Conservation (phyloP, 23 tunicate genomes). For the Trididemnum nubilum region DNA sequence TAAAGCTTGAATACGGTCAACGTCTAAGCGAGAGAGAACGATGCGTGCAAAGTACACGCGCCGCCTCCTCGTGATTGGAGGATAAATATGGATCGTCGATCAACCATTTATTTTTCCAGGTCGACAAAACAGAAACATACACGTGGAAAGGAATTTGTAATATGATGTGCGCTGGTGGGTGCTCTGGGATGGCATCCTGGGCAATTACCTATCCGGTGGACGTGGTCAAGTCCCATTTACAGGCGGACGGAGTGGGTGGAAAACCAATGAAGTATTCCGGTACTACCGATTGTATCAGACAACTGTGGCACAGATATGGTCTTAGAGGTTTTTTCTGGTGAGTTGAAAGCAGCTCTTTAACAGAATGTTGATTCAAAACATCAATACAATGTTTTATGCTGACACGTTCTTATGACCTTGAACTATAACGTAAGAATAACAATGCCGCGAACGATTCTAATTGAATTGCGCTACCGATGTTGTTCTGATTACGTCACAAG, state of each 20-base stretch:
- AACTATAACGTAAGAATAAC: too few relatives aligned
- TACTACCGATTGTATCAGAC: conserved; percentile 48
- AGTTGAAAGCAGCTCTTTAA: neutral
- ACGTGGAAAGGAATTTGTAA: conserved; percentile 32
- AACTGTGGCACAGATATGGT: conserved; percentile 47
- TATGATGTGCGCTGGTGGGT: conserved; percentile 91
- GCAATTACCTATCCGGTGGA: conserved; percentile 91
- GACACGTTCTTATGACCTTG: too few relatives aligned
- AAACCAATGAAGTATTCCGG: conserved; percentile 61
- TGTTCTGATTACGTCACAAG: too few relatives aligned
- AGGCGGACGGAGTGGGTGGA: conserved; percentile 82
- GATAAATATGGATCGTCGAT: neutral
- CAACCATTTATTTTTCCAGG: conserved; percentile 16
- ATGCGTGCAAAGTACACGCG: too few relatives aligned
- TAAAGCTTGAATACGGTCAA: too few relatives aligned
- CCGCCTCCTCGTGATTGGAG: too few relatives aligned
- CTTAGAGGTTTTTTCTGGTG: conserved; percentile 63
- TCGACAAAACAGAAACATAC: conserved; percentile 53
- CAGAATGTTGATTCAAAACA: too few relatives aligned
- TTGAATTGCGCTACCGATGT: too few relatives aligned
- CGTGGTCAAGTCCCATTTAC: conserved; percentile 87
- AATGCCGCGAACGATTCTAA: too few relatives aligned
- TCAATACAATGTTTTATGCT: too few relatives aligned
- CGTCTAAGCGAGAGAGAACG: too few relatives aligned
- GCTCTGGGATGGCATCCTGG: conserved; percentile 95